Base-by-base conservation (phyloP, 2,797 vertebrate genomes). In the Pipistrellus kuhlii region DNA sequence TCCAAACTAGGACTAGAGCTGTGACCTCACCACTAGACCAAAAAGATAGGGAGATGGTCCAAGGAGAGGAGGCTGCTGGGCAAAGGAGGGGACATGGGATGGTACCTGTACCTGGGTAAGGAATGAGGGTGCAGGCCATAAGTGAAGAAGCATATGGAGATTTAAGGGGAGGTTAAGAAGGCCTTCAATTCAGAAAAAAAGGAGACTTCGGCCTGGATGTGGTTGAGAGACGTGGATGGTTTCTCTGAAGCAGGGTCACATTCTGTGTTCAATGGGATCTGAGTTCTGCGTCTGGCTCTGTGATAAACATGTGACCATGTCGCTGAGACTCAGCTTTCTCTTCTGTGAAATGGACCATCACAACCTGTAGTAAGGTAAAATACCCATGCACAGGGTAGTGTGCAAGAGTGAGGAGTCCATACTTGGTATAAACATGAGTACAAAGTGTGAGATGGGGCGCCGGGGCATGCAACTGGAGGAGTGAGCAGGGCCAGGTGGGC, bases 81-180 rank as follows among this genome's bases (percentile, higher is more conserved):
- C 41, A 13, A 55, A 90, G 62, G n/a, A 12, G 2, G 5, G 14
- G 3, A 25, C 0, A 0, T 14, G 11, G 44, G 35, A 7, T 17
- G 23, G 20, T 27, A 21, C 23, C 23, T 75, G 51, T 32, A 51
- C 73, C 91, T 12, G 23, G 64, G 27, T 3, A 59, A 62, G 72
- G 20, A 55, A n/a, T 0, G 51, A 2, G 27, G 27, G 69, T 32
- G 1, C 14, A 1, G 62, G 18, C 32, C 30, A 41, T 13, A 18
- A 66, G 21, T n/a, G 35, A n/a, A 64, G 71, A 59, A n/a, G 21
- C 68, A 17, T 8, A 0, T 0, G 8, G 32, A 11, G 5, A 0
- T 6, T 2, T 12, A 18, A 30, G 44, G 30, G 3, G 27, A 25
- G 8, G 3, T 4, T 69, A 32, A 8, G 25, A 72, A 35, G 35